phyloP scores from a whole-genome alignment of 2,888 invertebrate genomes.

The Diabrotica balteata region DNA sequence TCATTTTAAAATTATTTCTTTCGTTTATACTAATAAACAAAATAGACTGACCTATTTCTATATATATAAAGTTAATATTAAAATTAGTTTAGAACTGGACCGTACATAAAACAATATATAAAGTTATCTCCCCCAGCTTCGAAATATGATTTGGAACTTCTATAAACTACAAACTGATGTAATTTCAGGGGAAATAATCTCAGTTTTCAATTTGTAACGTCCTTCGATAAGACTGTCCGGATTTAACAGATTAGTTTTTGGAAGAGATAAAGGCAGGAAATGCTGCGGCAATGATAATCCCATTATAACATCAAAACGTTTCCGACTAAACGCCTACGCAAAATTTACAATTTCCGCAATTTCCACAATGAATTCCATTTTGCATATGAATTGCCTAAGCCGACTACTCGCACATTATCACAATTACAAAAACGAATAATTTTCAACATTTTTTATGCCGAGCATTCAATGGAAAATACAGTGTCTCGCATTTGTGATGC shows the following conservation, averaged over 20 bases:
- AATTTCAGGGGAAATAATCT: constrained; percentile 13
- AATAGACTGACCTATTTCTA: too few species aligned
- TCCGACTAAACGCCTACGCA: constrained; percentile 15
- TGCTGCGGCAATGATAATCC: constrained; percentile 14
- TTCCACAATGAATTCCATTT: constrained; percentile 12
- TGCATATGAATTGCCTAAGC: constrained; percentile 14
- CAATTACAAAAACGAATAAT: background rate
- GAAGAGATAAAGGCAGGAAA: constrained; percentile 16
- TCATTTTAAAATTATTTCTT: too few species aligned
- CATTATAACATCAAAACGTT: constrained; percentile 16
- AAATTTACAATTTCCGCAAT: constrained; percentile 12
- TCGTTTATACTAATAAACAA: too few species aligned
- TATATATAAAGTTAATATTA: too few species aligned
- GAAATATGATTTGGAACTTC: background rate
- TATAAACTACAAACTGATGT: constrained; percentile 1
- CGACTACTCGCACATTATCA: background rate
- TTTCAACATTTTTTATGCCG: too few species aligned
- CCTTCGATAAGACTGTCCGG: constrained; percentile 18
- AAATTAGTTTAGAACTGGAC: too few species aligned
- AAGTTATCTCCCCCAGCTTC: too few species aligned
- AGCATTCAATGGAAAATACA: too few species aligned
- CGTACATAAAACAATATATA: too few species aligned
- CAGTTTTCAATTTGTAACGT: constrained; percentile 19
- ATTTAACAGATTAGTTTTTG: constrained; percentile 21
- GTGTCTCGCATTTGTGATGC: too few species aligned